Evolutionary conservation across 1,140 invertebrate species (phyloP).

Genomic region (Ceratina calcarata): DNA sequence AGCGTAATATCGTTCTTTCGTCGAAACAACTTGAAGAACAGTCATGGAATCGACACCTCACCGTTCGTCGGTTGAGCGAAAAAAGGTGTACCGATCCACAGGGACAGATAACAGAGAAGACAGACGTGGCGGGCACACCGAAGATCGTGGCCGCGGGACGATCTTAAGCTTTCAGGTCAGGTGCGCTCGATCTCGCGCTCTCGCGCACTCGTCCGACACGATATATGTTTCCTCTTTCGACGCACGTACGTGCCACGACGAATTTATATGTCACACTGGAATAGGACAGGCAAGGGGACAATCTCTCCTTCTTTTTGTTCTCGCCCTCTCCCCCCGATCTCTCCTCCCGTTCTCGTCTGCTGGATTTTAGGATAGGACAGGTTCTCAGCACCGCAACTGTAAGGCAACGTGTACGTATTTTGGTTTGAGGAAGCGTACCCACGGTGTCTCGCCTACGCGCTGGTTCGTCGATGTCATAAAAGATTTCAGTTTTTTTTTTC

Average conservation of each 20-base stretch:
- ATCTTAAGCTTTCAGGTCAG: slow-evolving; percentile 72
- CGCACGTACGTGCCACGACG: slow-evolving; percentile 69
- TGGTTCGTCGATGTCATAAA: slow-evolving; percentile 56
- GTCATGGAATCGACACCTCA: slow-evolving; percentile 61
- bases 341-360: slow-evolving; percentile 35
- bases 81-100: slow-evolving; percentile 64
- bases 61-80: slow-evolving; percentile 42
- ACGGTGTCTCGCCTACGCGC: slow-evolving; percentile 50
- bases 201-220: slow-evolving; percentile 59
- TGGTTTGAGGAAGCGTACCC: slow-evolving; percentile 63
- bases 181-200: slow-evolving; percentile 67
- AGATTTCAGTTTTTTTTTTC: slow-evolving; percentile 51
- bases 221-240: slow-evolving; percentile 70
- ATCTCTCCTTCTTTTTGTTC: slow-evolving; percentile 48
- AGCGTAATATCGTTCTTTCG: neutral
- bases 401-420: slow-evolving; percentile 36
- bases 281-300: slow-evolving; percentile 58
- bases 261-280: slow-evolving; percentile 72
- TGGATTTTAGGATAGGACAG: slow-evolving; percentile 64
- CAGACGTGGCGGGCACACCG: slow-evolving; percentile 47
- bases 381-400: slow-evolving; percentile 55
- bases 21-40: slow-evolving; percentile 29
- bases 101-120: slow-evolving; percentile 56
- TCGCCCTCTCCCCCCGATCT: too few species aligned
- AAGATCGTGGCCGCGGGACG: slow-evolving; percentile 34